Evolutionary conservation across 2,797 vertebrate species (phyloP).

Genomic region (Malacoraja senta): DNA sequence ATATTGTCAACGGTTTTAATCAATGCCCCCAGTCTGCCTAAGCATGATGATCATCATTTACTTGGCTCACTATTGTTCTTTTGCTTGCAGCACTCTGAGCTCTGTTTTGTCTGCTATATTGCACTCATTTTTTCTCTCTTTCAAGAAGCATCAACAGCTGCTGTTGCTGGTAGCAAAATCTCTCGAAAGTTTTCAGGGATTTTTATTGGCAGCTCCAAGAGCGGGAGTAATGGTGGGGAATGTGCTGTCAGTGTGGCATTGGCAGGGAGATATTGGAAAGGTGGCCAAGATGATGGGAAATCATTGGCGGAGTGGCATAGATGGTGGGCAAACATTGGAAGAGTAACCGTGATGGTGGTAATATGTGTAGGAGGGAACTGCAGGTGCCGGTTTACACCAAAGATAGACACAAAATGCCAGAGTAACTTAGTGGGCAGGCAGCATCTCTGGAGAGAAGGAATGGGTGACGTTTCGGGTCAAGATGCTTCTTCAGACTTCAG

Average conservation of each 20-base stretch:
- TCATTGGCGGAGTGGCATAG: too few species aligned
- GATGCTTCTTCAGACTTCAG: too few species aligned
- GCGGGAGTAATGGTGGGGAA: neutral
- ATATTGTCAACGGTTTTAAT: neutral
- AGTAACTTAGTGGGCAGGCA: too few species aligned
- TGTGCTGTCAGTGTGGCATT: neutral
- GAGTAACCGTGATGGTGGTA: neutral
- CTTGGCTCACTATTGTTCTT: neutral
- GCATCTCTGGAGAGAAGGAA: too few species aligned
- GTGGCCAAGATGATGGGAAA: too few species aligned
- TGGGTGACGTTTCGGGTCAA: too few species aligned
- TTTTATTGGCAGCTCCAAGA: neutral
- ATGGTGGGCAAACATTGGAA: neutral
- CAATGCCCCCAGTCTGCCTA: neutral
- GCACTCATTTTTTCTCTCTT: neutral
- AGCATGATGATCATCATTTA: neutral
- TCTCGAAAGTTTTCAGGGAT: neutral
- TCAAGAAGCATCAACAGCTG: neutral
- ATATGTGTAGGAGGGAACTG: too few species aligned
- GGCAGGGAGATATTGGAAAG: too few species aligned
- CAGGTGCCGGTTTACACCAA: too few species aligned
- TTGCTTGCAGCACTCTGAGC: neutral
- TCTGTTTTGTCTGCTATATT: neutral
- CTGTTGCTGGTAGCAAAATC: neutral
- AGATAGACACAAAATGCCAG: too few species aligned